Evolutionary conservation across 2,888 invertebrate species (phyloP).

Genomic region (Diplazon laetatorius): DNA sequence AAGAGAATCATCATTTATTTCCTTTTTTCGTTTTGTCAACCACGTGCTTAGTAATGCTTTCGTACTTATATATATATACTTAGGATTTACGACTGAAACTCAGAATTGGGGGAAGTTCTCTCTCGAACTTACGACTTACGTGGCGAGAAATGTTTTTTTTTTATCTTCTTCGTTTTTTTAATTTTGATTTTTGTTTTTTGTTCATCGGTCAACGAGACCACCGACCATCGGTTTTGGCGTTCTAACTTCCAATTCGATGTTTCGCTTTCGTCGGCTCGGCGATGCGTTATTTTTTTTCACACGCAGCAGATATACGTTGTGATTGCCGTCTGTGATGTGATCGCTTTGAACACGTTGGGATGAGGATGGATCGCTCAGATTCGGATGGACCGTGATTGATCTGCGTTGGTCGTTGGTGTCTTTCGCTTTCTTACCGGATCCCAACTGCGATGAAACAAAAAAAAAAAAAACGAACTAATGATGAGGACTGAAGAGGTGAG

Average conservation of each 20-base stretch:
- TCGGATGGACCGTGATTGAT: slow-evolving; percentile 76
- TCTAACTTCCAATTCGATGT: slow-evolving; percentile 78
- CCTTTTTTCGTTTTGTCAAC: too few species aligned
- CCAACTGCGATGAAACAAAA: slow-evolving; percentile 43
- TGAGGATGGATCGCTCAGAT: slow-evolving; percentile 60
- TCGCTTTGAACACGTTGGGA: slow-evolving; percentile 76
- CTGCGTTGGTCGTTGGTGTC: slow-evolving; percentile 70
- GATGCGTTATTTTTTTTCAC: slow-evolving; percentile 74
- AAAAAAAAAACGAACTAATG: too few species aligned
- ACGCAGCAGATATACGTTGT: slow-evolving; percentile 75
- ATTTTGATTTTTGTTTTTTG: too few species aligned
- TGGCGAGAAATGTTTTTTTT: neutral
- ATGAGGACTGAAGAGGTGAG: too few species aligned
- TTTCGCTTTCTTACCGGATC: slow-evolving; percentile 65
- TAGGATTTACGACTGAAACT: too few species aligned
- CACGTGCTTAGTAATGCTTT: too few species aligned
- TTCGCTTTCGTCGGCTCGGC: slow-evolving; percentile 68
- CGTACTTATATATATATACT: too few species aligned
- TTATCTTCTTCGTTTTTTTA: too few species aligned
- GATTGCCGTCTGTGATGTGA: slow-evolving; percentile 73
- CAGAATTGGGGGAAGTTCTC: too few species aligned
- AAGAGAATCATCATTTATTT: too few species aligned
- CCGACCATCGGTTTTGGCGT: slow-evolving; percentile 76
- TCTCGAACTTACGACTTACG: slow-evolving; percentile 23
- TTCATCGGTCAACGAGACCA: too few species aligned